Base-by-base conservation (phyloP, 1,140 invertebrate genomes). In the Drosophila pseudoobscura region DNA sequence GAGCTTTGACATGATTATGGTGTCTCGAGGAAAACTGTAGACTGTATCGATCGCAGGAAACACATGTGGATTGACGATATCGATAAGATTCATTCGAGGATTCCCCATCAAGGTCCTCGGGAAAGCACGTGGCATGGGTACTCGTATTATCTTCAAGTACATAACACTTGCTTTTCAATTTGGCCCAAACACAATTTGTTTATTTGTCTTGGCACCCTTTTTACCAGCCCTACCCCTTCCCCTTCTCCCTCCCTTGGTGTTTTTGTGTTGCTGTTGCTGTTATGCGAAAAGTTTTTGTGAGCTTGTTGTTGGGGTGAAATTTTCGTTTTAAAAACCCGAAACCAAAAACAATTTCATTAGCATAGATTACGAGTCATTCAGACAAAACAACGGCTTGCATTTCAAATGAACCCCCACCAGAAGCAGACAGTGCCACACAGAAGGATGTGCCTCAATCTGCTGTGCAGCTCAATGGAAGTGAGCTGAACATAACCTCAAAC, bases 321-420 rank as follows among this genome's bases (percentile, higher is more conserved):
- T 80, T 77, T 69, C 69, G 78, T 72, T 78, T 82, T 83, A 69
- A 75, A 70, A 70, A 65, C 55, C 59, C 55, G 55, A 74, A 87
- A 87, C 70, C 77, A 73, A 84, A 78, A 87, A 85, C 80, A 85
- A 82, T 85, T 85, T 85, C 80, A 85, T 85, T 85, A 85, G 80
- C 82, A 85, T 85, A 85, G 80, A 87, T 85, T 85, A 85, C 82
- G 83, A 85, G 80, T 74, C 65, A 78, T 84, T 84, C 79, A 78
- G 79, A 78, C 79, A 78, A 78, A 70, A 65, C 78, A 82, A 83
- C 59, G 75, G 77, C 79, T 82, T 84, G 79, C 79, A 83, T 83
- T 78, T 78, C 54, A 83, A 84, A 83, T 83, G 79, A 82, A 83
- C 79, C 65, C 52, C 45, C n/a, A 3, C n/a, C 45, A 22, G 45